Conservation (phyloP, 2,797 vertebrate genomes). For the Enteromius trimaculatus region DNA sequence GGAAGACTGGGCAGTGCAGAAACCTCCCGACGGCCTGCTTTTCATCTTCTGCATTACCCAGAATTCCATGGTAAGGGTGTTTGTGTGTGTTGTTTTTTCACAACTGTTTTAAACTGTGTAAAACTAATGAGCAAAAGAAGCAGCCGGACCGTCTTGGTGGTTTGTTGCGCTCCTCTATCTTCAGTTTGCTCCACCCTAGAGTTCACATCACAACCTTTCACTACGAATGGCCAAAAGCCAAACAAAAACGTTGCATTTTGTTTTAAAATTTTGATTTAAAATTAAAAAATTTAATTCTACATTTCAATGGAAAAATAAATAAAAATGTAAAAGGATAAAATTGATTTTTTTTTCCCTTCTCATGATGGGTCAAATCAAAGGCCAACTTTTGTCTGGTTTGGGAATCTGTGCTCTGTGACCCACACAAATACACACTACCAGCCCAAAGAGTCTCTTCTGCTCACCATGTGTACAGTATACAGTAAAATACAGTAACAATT, state of each 20-base stretch:
- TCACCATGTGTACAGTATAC: too few species aligned
- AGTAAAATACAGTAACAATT: background rate
- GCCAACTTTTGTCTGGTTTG: background rate
- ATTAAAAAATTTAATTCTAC: too few species aligned
- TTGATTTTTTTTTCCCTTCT: background rate
- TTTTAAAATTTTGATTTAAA: background rate
- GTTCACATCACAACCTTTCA: background rate
- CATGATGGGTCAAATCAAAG: background rate
- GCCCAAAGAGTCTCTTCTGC: background rate
- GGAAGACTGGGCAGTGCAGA: slow-evolving; percentile 33
- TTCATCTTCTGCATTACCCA: slow-evolving; percentile 35
- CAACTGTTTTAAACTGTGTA: background rate
- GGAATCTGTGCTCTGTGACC: background rate
- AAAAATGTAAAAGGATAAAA: background rate
- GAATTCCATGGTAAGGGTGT: slow-evolving; percentile 41
- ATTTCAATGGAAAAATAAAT: background rate
- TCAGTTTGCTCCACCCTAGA: too few species aligned
- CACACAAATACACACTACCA: background rate
- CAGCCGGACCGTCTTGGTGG: slow-evolving; percentile 8
- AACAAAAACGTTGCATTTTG: background rate
- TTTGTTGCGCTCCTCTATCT: background rate
- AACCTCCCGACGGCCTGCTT: background rate
- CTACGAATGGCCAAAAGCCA: background rate
- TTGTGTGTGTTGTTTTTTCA: slow-evolving; percentile 49
- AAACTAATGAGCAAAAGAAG: slow-evolving; percentile 44